These are phyloP conservation scores for Melanocharis versteri DNA, from an alignment of 2,113 vertebrate genomes.

Conservation along the genomic window DNA sequence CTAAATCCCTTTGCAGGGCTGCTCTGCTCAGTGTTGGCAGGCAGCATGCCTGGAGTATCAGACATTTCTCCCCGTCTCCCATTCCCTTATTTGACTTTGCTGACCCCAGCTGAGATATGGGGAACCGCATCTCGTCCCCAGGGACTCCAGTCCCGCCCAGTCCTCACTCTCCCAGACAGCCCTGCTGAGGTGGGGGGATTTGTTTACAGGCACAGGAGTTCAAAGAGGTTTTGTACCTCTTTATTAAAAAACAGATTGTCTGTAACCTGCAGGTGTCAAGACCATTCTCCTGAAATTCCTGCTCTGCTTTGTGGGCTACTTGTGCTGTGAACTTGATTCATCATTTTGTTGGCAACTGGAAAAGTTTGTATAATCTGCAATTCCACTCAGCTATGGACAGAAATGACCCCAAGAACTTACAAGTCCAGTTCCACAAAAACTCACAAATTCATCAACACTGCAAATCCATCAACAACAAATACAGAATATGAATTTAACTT, in stretches of 20 bases:
- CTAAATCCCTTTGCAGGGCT: neutral
- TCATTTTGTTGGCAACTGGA: neutral
- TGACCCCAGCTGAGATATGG: neutral
- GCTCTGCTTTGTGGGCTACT: neutral
- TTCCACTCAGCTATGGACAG: neutral
- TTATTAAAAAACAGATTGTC: neutral
- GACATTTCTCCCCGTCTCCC: neutral
- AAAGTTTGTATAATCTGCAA: neutral
- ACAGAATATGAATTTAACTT: neutral
- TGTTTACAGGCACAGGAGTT: neutral
- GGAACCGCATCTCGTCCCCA: neutral
- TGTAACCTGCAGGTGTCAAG: neutral
- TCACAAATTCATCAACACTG: neutral
- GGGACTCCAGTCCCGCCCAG: neutral
- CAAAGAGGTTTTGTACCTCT: neutral
- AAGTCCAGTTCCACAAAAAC: neutral
- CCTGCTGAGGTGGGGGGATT: neutral
- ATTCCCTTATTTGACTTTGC: slow-evolving; percentile 32
- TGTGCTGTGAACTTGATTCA: neutral
- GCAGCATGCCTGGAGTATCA: neutral
- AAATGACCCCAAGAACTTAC: neutral
- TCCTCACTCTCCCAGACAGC: neutral
- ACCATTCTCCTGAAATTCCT: neutral
- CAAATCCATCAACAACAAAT: neutral
- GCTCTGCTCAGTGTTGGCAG: slow-evolving; percentile 15